phyloP scores from a whole-genome alignment of 2,797 vertebrate genomes.

The Carapus acus region DNA sequence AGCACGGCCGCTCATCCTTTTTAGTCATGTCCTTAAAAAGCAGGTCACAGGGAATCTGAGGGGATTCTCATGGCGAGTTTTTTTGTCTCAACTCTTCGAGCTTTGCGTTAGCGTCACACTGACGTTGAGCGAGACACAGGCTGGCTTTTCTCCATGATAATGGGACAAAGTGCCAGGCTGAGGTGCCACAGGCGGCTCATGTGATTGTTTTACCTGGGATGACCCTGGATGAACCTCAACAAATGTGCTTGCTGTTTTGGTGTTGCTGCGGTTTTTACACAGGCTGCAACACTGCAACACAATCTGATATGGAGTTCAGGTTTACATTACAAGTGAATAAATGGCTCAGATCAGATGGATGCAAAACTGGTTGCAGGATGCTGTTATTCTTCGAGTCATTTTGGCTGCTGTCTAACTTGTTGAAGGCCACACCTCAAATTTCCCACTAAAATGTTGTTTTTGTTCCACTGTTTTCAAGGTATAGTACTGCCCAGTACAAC shows the following conservation, averaged over 20 bases:
- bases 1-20: slow-evolving; percentile 40
- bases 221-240: slow-evolving; percentile 41
- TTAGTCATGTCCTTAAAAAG: slow-evolving; percentile 55
- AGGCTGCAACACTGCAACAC: slow-evolving; percentile 32
- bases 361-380: slow-evolving; percentile 9
- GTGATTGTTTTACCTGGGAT: slow-evolving; percentile 57
- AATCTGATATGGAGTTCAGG: slow-evolving; percentile 26
- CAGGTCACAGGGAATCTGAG: slow-evolving; percentile 55
- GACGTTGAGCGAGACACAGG: slow-evolving; percentile 32
- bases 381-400: slow-evolving; percentile 4
- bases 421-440: too few relatives aligned
- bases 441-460: too few relatives aligned
- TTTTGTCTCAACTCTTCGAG: slow-evolving; percentile 21
- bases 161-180: slow-evolving; percentile 31
- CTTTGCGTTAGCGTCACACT: slow-evolving; percentile 23
- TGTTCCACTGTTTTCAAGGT: too few relatives aligned
- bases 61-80: slow-evolving; percentile 27
- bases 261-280: slow-evolving; percentile 27
- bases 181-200: slow-evolving; percentile 12
- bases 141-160: slow-evolving; percentile 40
- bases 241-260: too few relatives aligned
- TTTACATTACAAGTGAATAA: slow-evolving; percentile 19
- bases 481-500: too few relatives aligned
- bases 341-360: slow-evolving; percentile 14
- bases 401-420: background rate